Percentiles rank a stretch among this genome's conserved stretches.
Conservation (phyloP, 2,888 invertebrate genomes). For the Melolontha melolontha region DNA sequence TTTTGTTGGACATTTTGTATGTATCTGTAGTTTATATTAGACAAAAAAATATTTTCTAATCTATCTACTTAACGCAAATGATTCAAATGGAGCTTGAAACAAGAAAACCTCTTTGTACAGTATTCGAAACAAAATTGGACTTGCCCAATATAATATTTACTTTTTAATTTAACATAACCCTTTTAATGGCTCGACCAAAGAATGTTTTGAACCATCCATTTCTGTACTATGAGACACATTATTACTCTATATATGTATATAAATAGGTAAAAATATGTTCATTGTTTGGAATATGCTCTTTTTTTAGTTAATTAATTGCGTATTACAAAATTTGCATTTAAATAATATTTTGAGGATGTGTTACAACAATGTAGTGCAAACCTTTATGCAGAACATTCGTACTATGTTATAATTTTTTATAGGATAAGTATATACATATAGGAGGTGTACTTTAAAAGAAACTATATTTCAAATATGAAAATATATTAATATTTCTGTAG, state of each 20-base stretch:
- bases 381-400: not conserved
- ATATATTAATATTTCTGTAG: slow-evolving; percentile 43
- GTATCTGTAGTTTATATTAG: no score
- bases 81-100: slow-evolving; percentile 14
- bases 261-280: not conserved
- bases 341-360: not conserved
- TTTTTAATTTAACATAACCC: not conserved
- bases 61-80: slow-evolving; percentile 26
- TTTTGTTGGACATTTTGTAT: no score
- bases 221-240: no score
- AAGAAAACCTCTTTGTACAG: slow-evolving; percentile 31
- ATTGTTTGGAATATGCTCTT: no score
- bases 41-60: slow-evolving; percentile 3
- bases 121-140: slow-evolving; percentile 14
- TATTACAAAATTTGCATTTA: not conserved
- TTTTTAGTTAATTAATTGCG: no score
- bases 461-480: slow-evolving; percentile 44
- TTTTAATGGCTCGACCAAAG: slow-evolving; percentile 7
- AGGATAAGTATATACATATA: not conserved
- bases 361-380: no score
- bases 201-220: not conserved
- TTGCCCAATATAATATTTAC: slow-evolving; percentile 1
- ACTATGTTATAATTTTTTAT: not conserved
- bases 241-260: slow-evolving; percentile 4
- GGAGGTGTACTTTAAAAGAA: slow-evolving; percentile 41